Conservation (phyloP, 2,888 invertebrate genomes). For the Sipha maydis region DNA sequence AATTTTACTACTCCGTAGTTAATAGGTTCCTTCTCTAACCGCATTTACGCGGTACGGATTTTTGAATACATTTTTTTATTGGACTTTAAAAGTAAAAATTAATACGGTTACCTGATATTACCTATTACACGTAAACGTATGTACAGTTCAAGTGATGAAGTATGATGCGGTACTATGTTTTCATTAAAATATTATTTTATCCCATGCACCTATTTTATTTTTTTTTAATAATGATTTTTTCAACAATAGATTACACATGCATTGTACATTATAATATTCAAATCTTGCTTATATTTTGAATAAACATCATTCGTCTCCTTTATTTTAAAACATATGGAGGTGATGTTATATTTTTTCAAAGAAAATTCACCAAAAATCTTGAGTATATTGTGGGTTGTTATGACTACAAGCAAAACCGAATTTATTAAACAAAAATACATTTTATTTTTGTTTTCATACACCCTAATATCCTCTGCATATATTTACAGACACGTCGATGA, state of each 20-base stretch:
- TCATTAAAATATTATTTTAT: too few species aligned
- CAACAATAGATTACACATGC: not conserved
- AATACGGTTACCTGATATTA: not conserved
- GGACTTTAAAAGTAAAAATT: not conserved
- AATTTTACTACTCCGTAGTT: not conserved
- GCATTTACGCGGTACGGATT: not conserved
- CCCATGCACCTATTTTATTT: too few species aligned
- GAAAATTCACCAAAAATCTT: not conserved
- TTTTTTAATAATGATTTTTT: too few species aligned
- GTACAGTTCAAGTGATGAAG: not conserved
- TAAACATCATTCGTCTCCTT: not conserved
- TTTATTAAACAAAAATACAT: not conserved
- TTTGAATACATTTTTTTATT: not conserved
- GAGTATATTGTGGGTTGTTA: not conserved
- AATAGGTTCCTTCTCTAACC: not conserved
- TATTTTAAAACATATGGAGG: not conserved
- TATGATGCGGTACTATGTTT: not conserved
- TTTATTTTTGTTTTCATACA: not conserved
- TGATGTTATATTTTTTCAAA: not conserved
- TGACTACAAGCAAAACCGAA: not conserved
- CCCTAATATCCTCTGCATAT: not conserved
- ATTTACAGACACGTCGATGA: not conserved
- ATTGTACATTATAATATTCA: not conserved
- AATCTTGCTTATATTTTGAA: not conserved
- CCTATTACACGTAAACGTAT: not conserved